Base-by-base conservation (phyloP, 2,113 vertebrate genomes). In the Lathamus discolor region DNA sequence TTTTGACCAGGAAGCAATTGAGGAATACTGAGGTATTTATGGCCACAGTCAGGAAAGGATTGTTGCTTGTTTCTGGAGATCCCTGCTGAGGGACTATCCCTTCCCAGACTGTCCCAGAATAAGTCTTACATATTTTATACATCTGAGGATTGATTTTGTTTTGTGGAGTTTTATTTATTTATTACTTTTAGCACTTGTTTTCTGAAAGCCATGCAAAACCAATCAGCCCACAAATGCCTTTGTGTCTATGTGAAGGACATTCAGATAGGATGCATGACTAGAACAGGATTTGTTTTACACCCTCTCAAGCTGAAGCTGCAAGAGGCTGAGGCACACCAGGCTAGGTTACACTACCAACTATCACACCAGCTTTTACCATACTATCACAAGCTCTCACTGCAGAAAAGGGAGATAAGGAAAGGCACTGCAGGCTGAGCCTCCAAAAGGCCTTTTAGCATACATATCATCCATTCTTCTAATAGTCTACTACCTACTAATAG, bases 331-430 rank as follows among this genome's bases (percentile, higher is more conserved):
- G 20, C 10, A 41, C 0, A 1, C 7, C 17, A 46, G 39, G 10
- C 4, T 64, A 78, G 23, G 43, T 52, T 61, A 39, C 14, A 2
- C 9, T 10, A 1, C 9, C 27, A 61, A 43, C 35, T 48, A 48
- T 59, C 43, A n/a, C 43, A 18, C 25, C 22, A 29, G 4, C 51
- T 68, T 31, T 22, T 23, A 25, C 41, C 37, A 7, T 9, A 10
- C 0, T 2, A 39, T 5, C 43, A 20, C 16, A 25, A 2, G 0
- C 12, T 35, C 8, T 25, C 29, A 41, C 22, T 0, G 1, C 5
- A 3, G 63, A n/a, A 17, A 48, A 7, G 10, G 33, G 37, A 59
- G 80, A 22, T 3, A 16, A 61, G 43, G 25, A 48, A 41, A 67
- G 11, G 3, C 1, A 0, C 6, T 35, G n/a, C 39, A 77, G 14